These are phyloP conservation scores for Drosophila parabipectinata DNA, from an alignment of 1,140 invertebrate species.

Conservation along the genomic window DNA sequence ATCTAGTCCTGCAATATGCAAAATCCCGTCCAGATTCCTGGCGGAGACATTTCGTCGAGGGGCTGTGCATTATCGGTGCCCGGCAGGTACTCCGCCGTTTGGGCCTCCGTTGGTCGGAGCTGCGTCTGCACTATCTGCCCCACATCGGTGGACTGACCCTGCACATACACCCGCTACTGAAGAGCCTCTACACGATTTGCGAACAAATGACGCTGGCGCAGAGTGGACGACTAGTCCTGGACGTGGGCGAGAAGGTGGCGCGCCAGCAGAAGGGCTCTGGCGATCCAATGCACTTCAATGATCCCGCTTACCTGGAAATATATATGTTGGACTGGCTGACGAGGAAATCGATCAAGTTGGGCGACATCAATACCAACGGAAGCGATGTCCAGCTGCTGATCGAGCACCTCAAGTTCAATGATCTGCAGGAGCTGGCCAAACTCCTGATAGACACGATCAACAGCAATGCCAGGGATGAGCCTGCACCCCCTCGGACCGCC, in stretches of 20 bases:
- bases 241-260: constrained; percentile 48
- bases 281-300: constrained; percentile 67
- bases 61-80: constrained; percentile 66
- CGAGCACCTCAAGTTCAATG: constrained; percentile 74
- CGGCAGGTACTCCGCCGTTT: constrained; percentile 62
- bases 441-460: constrained; percentile 64
- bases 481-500: background rate
- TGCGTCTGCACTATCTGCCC: constrained; percentile 67
- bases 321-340: constrained; percentile 74
- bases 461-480: constrained; percentile 25
- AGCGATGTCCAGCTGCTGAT: constrained; percentile 67
- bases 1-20: constrained; percentile 63
- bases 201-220: constrained; percentile 64
- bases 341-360: constrained; percentile 44
- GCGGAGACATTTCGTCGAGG: constrained; percentile 63
- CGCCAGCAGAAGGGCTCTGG: background rate
- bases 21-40: constrained; percentile 50
- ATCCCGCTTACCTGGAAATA: constrained; percentile 67
- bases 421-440: constrained; percentile 47
- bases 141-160: constrained; percentile 56
- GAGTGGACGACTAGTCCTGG: constrained; percentile 53
- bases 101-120: constrained; percentile 59
- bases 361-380: constrained; percentile 49
- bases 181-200: constrained; percentile 67
- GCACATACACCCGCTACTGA: constrained; percentile 73